Base-by-base conservation (phyloP, 2,797 vertebrate species). In the Trematomus bernacchii region DNA sequence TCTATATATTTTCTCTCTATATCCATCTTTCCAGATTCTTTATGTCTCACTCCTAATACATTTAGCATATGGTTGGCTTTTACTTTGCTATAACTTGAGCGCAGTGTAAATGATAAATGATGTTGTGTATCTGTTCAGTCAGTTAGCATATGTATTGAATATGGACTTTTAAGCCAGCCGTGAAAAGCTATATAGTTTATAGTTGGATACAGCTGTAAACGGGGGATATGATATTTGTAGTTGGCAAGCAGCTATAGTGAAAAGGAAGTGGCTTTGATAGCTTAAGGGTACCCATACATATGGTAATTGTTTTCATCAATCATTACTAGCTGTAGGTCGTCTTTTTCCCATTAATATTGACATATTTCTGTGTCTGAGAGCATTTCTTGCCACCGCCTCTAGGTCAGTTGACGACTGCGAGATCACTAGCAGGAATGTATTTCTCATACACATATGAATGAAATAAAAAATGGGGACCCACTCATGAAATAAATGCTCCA, bases 81-180 rank as follows among this genome's bases (percentile, higher is more conserved):
- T 19, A 46, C 48, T 33, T 58, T 43, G 8, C n/a, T 61, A 4
- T 42, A 67, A 48, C 1, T 18, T 46, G 19, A 70, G 4, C 42
- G 46, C 11, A 23, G 50, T 46, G 16, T 13, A 51, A 16, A 18
- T 2, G 53, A 19, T 30, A 59, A 18, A 11, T 40, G 1, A 13
- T 54, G 23, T 33, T 14, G 15, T 53, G 1, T 44, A 51, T 69
- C 43, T 21, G 4, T 60, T 5, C 13, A 66, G 27, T 75, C 37
- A 60, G 65, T 77, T 43, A 51, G n/a, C 43, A 23, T 47, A 50
- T 50, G 16, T 55, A 73, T 50, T 54, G 19, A 70, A 73, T 18
- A n/a, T 57, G 7, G 37, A 62, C 44, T 5, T 52, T 58, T 27
- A 12, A 52, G 6, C 8, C 33, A 10, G 4, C 15, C 23, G 23